Evolutionary conservation across 2,113 vertebrate genomes (phyloP).

Genomic region (Pterocles orientalis): DNA sequence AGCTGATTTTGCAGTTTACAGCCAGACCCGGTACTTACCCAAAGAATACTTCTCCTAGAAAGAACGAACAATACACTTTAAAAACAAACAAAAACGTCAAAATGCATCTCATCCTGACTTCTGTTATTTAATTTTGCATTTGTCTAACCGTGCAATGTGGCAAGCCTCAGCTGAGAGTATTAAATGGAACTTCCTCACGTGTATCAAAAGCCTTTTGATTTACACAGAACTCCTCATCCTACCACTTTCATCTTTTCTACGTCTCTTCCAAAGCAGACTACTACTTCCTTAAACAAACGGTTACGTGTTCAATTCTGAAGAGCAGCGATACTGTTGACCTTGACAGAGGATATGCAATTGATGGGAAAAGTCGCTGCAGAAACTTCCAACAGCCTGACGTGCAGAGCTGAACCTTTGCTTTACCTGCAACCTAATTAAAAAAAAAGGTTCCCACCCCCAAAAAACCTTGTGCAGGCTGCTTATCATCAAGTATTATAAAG

Average conservation of each 20-base stretch:
- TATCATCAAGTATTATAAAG: neutral
- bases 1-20: neutral
- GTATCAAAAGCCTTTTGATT: neutral
- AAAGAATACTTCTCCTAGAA: neutral
- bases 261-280: neutral
- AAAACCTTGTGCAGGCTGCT: neutral
- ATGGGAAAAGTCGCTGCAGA: neutral
- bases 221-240: neutral
- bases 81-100: neutral
- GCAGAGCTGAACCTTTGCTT: neutral
- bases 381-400: neutral
- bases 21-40: neutral
- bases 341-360: neutral
- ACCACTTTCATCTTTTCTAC: neutral
- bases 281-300: slow-evolving; percentile 31
- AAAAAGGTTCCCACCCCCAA: neutral
- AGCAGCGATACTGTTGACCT: neutral
- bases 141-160: neutral
- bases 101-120: neutral
- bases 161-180: neutral
- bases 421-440: neutral
- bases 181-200: neutral
- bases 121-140: neutral
- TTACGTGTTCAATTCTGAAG: neutral
- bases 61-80: neutral